Conservation (phyloP, 2,113 vertebrate genomes). For the Bambusicola thoracicus region DNA sequence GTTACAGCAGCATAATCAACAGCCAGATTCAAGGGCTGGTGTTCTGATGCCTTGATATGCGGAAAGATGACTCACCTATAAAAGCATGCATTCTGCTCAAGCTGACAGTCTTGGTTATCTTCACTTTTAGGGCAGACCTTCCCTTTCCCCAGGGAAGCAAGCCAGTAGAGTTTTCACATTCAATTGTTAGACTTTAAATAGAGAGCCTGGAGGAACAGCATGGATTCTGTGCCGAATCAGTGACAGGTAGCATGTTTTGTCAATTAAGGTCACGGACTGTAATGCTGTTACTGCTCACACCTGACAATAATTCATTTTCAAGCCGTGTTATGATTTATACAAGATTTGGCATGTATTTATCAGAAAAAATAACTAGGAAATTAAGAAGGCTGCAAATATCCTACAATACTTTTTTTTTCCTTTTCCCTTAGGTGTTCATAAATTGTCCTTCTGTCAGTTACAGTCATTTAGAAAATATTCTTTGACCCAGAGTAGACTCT, state of each 20-base stretch:
- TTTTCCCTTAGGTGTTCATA: not conserved
- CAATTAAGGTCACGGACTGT: not conserved
- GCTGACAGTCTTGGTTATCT: not conserved
- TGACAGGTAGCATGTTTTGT: not conserved
- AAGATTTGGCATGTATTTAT: not conserved
- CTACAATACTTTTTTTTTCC: not conserved
- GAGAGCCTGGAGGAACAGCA: not conserved
- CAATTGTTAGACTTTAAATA: not conserved
- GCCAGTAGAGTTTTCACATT: not conserved
- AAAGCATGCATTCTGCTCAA: not conserved
- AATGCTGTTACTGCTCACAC: not conserved
- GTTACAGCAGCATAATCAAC: not conserved
- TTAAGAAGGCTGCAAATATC: not conserved
- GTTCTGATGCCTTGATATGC: not conserved
- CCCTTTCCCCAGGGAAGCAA: not conserved
- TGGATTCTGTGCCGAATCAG: not conserved
- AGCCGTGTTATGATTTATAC: not conserved
- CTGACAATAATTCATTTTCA: conserved; percentile 16
- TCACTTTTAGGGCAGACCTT: not conserved
- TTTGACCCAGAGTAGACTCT: not conserved
- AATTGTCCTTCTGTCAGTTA: not conserved
- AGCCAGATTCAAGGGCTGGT: not conserved
- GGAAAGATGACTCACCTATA: not conserved
- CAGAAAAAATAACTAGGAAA: not conserved
- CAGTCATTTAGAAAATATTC: not conserved